These are phyloP conservation scores for Griposia aprilina DNA, from an alignment of 2,888 invertebrate genomes.

Conservation along the genomic window DNA sequence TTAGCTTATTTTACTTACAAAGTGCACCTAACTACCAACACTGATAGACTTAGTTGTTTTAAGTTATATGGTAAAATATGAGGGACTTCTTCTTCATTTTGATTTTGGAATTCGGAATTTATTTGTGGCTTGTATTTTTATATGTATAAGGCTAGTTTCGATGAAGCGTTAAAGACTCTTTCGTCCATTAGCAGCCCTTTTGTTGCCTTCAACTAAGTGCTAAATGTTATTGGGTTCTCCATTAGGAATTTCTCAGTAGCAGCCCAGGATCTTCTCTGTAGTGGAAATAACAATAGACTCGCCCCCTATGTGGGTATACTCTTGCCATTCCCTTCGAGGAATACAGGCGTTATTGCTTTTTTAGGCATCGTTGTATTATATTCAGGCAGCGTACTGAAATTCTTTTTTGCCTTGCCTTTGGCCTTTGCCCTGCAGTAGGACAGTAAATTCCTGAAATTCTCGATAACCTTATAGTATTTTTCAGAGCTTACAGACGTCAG, in stretches of 20 bases:
- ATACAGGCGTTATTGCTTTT: not conserved
- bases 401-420: too few relatives aligned
- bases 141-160: not conserved
- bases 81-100: not conserved
- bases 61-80: constrained; percentile 19
- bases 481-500: not conserved
- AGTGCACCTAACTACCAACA: constrained; percentile 46
- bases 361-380: not conserved
- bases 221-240: not conserved
- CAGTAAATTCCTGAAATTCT: not conserved
- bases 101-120: constrained; percentile 1
- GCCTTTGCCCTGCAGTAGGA: too few relatives aligned
- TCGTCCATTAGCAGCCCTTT: not conserved
- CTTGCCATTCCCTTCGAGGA: not conserved
- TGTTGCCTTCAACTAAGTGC: constrained; percentile 5
- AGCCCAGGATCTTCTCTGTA: not conserved
- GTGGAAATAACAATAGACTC: not conserved
- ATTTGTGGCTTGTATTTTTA: not conserved
- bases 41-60: constrained; percentile 47
- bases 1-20: constrained; percentile 66
- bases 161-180: not conserved
- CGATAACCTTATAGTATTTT: not conserved
- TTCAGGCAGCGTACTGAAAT: not conserved
- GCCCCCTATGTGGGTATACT: not conserved
- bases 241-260: constrained; percentile 8